Evolutionary conservation across 2,888 invertebrate genomes (phyloP), one percentile per base, ranked within the genome.

Genomic region (Chironomus tentans): DNA sequence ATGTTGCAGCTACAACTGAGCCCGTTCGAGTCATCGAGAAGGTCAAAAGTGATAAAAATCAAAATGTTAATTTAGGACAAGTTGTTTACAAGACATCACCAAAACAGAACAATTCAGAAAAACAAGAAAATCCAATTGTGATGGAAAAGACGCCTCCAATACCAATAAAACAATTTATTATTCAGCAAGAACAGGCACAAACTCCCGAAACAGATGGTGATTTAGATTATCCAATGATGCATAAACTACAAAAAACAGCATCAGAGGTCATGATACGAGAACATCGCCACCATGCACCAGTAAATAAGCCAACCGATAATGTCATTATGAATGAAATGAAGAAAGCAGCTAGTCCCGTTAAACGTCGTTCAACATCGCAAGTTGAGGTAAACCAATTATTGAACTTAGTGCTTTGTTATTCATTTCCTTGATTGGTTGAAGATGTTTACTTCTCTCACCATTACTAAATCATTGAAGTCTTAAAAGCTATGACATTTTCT

Each of bases 1-100:
- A 90, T 81, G 89, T 73, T 62, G 65, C 73, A 28, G 68, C 87
- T 18, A 87, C 86, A 4, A 88, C 89, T 1, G 90, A 90, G 80
- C 87, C 89, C 1, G 87, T 87, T 79, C 84, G 56, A 83, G 80
- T 4, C 80, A 80, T 70, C 78, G 79, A 78, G 75, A 79, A 78
- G 22, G 81, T 80, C 68, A 82, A 81, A 77, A 61, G 79, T 69
- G 79, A 80, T 46, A 80, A 80, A 38, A 82, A 80, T 78, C 81
- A 82, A 79, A 82, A 82, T 71, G 81, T 47, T 4, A 56, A 56
- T 73, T 24, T 75, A 28, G 72, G 72, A n/a, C 28, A 68, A 5
- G 77, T 76, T 15, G 77, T 76, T 72, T 72, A 73, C n/a, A 76
- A 76, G 46, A 24, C 28, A 18, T 62, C 48, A 24, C 70, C 48